These are phyloP conservation scores for Brachionus manjavacas DNA, from an alignment of 1,140 invertebrate genomes.

Conservation along the genomic window DNA sequence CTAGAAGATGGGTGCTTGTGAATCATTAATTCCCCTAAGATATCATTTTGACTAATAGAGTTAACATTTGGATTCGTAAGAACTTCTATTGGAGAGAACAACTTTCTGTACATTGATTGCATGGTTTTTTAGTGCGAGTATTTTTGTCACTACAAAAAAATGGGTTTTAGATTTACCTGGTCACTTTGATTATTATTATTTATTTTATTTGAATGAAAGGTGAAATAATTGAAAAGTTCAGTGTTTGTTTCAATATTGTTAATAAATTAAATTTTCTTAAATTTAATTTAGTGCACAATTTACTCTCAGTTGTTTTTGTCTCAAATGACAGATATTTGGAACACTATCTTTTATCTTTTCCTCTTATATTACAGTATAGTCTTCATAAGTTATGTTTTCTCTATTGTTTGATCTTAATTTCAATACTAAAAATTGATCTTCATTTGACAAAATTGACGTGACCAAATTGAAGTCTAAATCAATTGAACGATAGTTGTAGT, in stretches of 20 bases:
- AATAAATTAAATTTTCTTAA: background rate
- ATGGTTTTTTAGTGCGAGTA: background rate
- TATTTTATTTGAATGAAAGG: background rate
- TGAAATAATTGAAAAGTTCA: background rate
- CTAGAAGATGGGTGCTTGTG: constrained; percentile 12
- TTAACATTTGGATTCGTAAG: background rate
- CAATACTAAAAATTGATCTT: constrained; percentile 1
- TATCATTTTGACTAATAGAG: background rate
- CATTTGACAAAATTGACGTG: background rate
- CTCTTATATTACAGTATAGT: background rate
- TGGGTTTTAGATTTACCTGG: background rate
- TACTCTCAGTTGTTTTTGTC: background rate
- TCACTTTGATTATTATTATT: background rate
- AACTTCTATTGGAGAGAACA: constrained; percentile 10
- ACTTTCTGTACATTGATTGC: background rate
- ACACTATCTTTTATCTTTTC: background rate
- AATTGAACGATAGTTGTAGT: constrained; percentile 10
- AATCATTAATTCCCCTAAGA: constrained; percentile 15
- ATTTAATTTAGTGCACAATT: constrained; percentile 31
- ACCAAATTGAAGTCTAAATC: constrained; percentile 15
- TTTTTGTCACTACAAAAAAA: background rate
- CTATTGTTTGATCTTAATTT: background rate
- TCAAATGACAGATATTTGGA: background rate
- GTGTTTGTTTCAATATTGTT: background rate
- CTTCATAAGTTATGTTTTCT: background rate